Conservation (phyloP, 1,140 invertebrate species). For the Littorina saxatilis region DNA sequence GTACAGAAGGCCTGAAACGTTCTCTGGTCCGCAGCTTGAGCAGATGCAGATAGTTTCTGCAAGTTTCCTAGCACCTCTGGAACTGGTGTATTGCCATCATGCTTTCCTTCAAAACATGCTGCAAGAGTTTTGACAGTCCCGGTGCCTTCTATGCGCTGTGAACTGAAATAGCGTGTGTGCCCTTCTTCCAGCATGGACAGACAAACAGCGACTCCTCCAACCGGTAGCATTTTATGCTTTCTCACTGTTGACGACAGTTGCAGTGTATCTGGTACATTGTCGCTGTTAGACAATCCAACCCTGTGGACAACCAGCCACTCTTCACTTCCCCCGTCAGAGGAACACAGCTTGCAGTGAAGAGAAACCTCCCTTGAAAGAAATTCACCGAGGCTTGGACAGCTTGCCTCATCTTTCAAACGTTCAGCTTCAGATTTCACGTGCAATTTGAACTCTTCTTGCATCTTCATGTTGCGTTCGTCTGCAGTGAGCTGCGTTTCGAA, state of each 20-base stretch:
- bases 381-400: not conserved
- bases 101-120: too few relatives aligned
- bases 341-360: not conserved
- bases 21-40: not conserved
- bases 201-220: constrained; percentile 63
- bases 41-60: too few relatives aligned
- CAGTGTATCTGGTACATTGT: not conserved
- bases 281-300: not conserved
- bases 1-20: constrained; percentile 64
- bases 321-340: not conserved
- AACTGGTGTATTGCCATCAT: too few relatives aligned
- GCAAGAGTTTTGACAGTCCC: too few relatives aligned
- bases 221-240: constrained; percentile 60
- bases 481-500: not conserved
- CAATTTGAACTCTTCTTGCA: not conserved
- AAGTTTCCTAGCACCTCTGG: too few relatives aligned
- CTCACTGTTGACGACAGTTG: constrained; percentile 38
- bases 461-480: not conserved
- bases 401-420: not conserved
- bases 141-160: too few relatives aligned
- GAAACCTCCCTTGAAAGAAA: not conserved
- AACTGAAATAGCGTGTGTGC: too few relatives aligned
- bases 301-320: constrained; percentile 33
- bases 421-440: constrained; percentile 7
- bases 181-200: not conserved